Evolutionary conservation across 2,888 invertebrate genomes (phyloP), one percentile per base, ranked within the genome.

Genomic region (Pheosia gnoma): DNA sequence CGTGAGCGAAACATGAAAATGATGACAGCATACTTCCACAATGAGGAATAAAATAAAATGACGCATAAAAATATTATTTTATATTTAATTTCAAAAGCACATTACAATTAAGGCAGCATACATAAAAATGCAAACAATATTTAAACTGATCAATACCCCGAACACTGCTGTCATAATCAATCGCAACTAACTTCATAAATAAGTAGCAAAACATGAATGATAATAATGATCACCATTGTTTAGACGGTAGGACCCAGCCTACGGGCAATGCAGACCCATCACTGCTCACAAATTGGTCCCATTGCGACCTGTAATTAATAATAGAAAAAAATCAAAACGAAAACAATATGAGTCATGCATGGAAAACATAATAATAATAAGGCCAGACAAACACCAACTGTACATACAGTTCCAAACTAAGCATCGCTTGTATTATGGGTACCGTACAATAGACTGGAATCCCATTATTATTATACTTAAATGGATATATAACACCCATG

Each of bases 241-340:
- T 61, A 10, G 64, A 37, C 2, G 94, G 97, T 47, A 95, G 79
- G 36, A 97, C 94, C 97, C 97, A 97, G 0, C 96, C 96, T 45
- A 95, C 77, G 8, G 97, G 97, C 69, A 97, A 90, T 36, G 94
- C 80, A 4, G 95, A 94, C 5, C 96, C 95, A 61, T 92, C 88
- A 6, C 77, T 81, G 62, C 88, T 87, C n/a, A 89, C 67, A 59
- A 79, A 87, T 76, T 80, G 72, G 81, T 94, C 89, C 95, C 90
- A 93, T 81, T 94, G 73, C 74, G 89, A 81, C 88, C 95, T 95
- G 91, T 82, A 91, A 94, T 25, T 25, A 25, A 58, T 67, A 47
- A 64, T 51, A 51, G 41, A 9, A 25, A 56, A 52, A 49, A 9
- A 8, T 38, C 3, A 13, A 36, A 13, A 51, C n/a, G n/a, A n/a